Conservation (phyloP, 2,113 vertebrate species). For the Saccopteryx leptura region DNA sequence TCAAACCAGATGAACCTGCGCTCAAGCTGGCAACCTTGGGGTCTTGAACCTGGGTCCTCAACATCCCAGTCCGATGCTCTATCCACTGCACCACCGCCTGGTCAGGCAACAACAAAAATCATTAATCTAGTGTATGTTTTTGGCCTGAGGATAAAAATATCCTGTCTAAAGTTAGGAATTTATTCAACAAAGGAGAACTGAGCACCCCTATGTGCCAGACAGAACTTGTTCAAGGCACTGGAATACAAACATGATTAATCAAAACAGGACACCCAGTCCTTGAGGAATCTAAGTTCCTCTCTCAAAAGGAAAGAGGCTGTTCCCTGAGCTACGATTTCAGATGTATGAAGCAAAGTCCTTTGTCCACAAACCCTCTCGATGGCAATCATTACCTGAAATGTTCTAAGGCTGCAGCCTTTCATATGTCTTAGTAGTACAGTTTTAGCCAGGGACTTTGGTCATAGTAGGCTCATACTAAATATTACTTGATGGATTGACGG, state of each 20-base stretch:
- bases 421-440: not conserved
- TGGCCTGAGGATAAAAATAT: not conserved
- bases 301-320: not conserved
- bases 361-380: not conserved
- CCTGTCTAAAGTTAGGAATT: not conserved
- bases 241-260: not conserved
- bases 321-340: not conserved
- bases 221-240: not conserved
- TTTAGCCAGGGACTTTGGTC: constrained; percentile 16
- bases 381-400: not conserved
- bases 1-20: too few species aligned
- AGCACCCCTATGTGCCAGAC: not conserved
- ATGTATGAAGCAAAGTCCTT: not conserved
- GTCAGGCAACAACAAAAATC: constrained; percentile 22
- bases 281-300: not conserved
- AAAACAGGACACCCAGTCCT: not conserved
- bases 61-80: too few species aligned
- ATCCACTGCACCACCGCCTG: too few species aligned
- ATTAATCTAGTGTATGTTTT: not conserved
- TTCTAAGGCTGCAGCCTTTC: not conserved
- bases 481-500: not conserved
- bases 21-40: too few species aligned
- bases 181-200: not conserved
- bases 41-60: too few species aligned
- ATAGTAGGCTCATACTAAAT: not conserved